Evolutionary conservation across 2,888 invertebrate species (phyloP).

Genomic region (Psylliodes chrysocephalus): DNA sequence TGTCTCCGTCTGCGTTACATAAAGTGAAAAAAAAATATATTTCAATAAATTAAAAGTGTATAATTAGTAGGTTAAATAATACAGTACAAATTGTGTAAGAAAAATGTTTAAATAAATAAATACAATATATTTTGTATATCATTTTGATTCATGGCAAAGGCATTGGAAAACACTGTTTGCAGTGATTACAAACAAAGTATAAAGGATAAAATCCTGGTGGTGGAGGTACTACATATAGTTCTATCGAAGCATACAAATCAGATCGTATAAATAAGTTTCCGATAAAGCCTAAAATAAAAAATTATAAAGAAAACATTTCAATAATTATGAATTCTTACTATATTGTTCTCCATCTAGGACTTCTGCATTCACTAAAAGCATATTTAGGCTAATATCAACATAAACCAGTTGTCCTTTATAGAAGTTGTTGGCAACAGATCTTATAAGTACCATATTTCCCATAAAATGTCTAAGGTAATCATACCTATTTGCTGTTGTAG

Average conservation of each 20-base stretch:
- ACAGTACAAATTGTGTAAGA: not conserved
- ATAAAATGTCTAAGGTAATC: not conserved
- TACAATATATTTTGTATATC: not conserved
- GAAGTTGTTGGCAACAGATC: not conserved
- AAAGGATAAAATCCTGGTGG: slow-evolving; percentile 12
- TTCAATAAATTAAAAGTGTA: too few species aligned
- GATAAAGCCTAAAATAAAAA: not conserved
- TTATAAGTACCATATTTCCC: not conserved
- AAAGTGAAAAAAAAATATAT: not conserved
- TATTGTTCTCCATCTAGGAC: not conserved
- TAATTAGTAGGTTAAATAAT: not conserved
- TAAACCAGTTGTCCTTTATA: slow-evolving; percentile 4
- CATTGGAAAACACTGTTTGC: not conserved
- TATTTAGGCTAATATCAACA: slow-evolving; percentile 10
- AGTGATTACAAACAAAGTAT: not conserved
- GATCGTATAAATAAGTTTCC: not conserved
- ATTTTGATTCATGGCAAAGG: not conserved
- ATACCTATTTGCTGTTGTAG: slow-evolving; percentile 3
- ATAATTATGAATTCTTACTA: slow-evolving; percentile 6
- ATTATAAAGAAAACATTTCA: too few species aligned
- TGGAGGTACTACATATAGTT: slow-evolving; percentile 1
- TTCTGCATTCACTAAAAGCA: slow-evolving; percentile 6
- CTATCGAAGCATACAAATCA: not conserved
- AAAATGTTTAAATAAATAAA: not conserved
- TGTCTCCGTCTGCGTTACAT: too few species aligned